Base-by-base conservation (phyloP, 2,797 vertebrate genomes). In the Sandelia bainsii region DNA sequence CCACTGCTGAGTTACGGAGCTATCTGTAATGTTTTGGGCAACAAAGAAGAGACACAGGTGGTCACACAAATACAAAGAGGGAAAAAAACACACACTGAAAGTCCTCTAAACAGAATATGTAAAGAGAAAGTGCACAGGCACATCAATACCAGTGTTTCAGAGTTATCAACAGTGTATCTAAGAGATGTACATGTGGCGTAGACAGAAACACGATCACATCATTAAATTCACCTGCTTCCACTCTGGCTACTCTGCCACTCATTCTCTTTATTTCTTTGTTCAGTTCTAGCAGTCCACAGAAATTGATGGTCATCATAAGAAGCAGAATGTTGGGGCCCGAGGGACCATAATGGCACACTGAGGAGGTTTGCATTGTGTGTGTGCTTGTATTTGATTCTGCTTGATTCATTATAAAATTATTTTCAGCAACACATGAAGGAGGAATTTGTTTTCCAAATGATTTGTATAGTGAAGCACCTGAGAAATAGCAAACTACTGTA, bases 201-300 rank as follows among this genome's bases (percentile, higher is more conserved):
- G n/a, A n/a, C n/a, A n/a, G n/a, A n/a, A n/a, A n/a, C n/a, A n/a
- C n/a, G n/a, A n/a, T n/a, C n/a, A n/a, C n/a, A n/a, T n/a, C n/a
- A n/a, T n/a, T n/a, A n/a, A n/a, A 39, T 9, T 9, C 84, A 90
- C 87, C 91, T 93, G 88, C 69, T 69, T 85, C 68, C 76, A 57
- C 70, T 82, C 67, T 64, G 75, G n/a, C 25, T 54, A 72, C 65
- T 65, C 62, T 62, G 57, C 45, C 51, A 3, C 39, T 75, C 4
- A 5, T 8, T 14, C 69, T 42, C 34, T 53, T 52, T 64, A 81
- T 81, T 58, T 75, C 68, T 88, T 86, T 87, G 76, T 87, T 77
- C 72, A 61, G 5, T 25, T 20, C 59, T 83, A 89, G 91, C 83
- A 78, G 80, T 77, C 77, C 69, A 34, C 72, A 27, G 60, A 69